Evolutionary conservation across 2,888 invertebrate species (phyloP).

Genomic region (Barypeithes pellucidus): DNA sequence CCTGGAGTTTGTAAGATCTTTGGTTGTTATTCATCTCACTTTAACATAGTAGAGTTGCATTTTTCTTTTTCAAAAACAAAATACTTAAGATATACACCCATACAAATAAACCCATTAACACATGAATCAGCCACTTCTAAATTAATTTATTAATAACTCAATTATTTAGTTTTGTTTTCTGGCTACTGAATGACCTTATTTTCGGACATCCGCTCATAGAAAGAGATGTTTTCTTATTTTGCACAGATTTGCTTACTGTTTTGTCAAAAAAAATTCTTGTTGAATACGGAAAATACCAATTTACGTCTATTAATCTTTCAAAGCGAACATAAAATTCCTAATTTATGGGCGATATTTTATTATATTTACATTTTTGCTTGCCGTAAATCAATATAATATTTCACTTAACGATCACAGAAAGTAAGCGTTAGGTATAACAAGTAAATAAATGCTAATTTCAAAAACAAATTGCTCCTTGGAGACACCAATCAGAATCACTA

Average conservation of each 20-base stretch:
- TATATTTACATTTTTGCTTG: slow-evolving; percentile 14
- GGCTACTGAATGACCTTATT: not conserved
- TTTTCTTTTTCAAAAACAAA: not conserved
- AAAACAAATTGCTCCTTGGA: slow-evolving; percentile 18
- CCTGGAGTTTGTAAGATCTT: no score
- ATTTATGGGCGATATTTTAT: slow-evolving; percentile 7
- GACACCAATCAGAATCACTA: slow-evolving; percentile 12
- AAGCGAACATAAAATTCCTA: slow-evolving; percentile 1
- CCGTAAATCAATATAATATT: slow-evolving; percentile 25
- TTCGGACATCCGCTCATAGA: not conserved
- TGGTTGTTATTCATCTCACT: no score
- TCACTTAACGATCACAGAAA: slow-evolving; percentile 22
- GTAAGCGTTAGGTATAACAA: slow-evolving; percentile 2
- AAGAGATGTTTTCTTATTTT: not conserved
- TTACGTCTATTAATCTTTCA: slow-evolving; percentile 2
- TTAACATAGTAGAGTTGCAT: no score
- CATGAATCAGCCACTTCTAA: not conserved
- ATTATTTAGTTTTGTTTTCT: not conserved
- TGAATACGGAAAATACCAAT: not conserved
- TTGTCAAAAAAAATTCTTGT: not conserved
- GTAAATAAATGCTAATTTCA: slow-evolving; percentile 25
- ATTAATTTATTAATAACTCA: not conserved
- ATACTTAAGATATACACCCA: slow-evolving; percentile 1
- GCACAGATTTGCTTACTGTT: no score
- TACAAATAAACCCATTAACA: not conserved